Evolutionary conservation across 2,888 invertebrate genomes (phyloP), one percentile per base, ranked within the genome.

Genomic region (Gandaritis pyraliata): DNA sequence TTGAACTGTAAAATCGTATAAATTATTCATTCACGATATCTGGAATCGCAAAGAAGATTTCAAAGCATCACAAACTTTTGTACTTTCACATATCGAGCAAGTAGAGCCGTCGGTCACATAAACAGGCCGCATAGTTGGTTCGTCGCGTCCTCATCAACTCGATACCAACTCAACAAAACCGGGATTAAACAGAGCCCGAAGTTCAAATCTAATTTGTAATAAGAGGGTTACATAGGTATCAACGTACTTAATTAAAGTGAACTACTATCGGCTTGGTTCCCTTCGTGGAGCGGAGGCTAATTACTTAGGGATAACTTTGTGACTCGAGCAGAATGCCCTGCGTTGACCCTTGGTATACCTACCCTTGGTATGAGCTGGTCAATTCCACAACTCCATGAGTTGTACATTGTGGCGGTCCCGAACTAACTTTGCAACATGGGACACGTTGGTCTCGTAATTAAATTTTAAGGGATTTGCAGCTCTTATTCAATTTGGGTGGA

Each of bases 171-270:
- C 62, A 57, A 69, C 70, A 66, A 69, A 67, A 64, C 66, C 63
- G 30, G 66, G 69, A 66, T 69, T 69, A 67, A 66, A 69, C 68
- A 60, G 46, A 63, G 62, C 68, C 66, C 66, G 41, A 66, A 66
- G 61, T 66, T 69, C 64, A 70, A 70, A 72, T 72, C 70, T 73
- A 72, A 73, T 73, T 72, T 72, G 70, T 70, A 70, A 72, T 69
- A 71, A 70, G 68, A 69, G 70, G 70, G 68, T 69, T 69, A 66
- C 67, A 68, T 70, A 68, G 59, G 69, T 71, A 72, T 70, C 73
- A 70, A 62, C 66, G 68, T 65, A 66, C 65, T 73, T 73, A 71
- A 73, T 71, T 73, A 70, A 69, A 70, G 69, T 66, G 65, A 70
- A 68, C 71, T 70, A 66, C 68, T 69, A 71, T 71, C 67, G 72